phyloP scores from a whole-genome alignment of 2,888 invertebrate genomes.

The Arrhopalites spinosus region DNA sequence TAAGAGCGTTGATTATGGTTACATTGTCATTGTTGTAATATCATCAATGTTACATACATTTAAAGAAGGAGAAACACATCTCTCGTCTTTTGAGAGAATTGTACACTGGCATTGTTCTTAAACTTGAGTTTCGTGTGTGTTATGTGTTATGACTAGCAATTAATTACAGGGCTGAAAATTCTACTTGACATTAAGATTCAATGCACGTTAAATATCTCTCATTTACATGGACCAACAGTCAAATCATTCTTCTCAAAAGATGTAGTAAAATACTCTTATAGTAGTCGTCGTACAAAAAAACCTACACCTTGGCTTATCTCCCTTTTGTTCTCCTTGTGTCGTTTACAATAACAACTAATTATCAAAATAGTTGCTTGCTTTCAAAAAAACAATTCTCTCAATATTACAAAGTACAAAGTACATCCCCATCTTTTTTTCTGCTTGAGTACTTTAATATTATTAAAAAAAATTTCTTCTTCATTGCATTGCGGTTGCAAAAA shows the following conservation, averaged over 20 bases:
- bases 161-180: not conserved
- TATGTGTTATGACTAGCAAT: slow-evolving; percentile 9
- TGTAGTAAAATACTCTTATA: not conserved
- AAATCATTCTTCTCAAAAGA: not conserved
- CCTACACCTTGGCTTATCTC: too few relatives aligned
- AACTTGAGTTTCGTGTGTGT: too few relatives aligned
- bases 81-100: too few relatives aligned
- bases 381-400: not conserved
- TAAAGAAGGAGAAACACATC: not conserved
- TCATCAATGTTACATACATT: not conserved
- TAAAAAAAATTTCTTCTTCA: too few relatives aligned
- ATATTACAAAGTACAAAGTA: not conserved
- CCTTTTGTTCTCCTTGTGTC: not conserved
- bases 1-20: too few relatives aligned
- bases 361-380: not conserved
- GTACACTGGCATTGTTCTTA: too few relatives aligned
- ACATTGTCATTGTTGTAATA: not conserved
- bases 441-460: too few relatives aligned
- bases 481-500: too few relatives aligned
- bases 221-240: not conserved
- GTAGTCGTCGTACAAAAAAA: not conserved
- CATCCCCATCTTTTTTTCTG: too few relatives aligned
- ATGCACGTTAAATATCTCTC: not conserved
- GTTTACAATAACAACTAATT: not conserved
- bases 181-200: not conserved